phyloP scores from a whole-genome alignment of 1,140 invertebrate species.

The honey bee (Apis mellifera) region Amel_HAv3.1 CM009943.2:3822001-3822500 shows the following conservation, averaged over 20 bases:
- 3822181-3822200: background rate
- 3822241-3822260: slow-evolving; percentile 50
- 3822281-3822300: slow-evolving; percentile 51
- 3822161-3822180: background rate
- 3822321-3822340: slow-evolving; percentile 44
- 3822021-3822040: too few species aligned
- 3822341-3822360: slow-evolving; percentile 41
- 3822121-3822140: background rate
- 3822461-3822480: too few species aligned
- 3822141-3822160: background rate
- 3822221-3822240: slow-evolving; percentile 45
- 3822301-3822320: slow-evolving; percentile 49
- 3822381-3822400: background rate
- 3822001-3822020: too few species aligned
- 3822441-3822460: too few species aligned
- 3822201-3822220: slow-evolving; percentile 30
- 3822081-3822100: too few species aligned
- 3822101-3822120: background rate
- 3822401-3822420: slow-evolving; percentile 21
- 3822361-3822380: background rate
- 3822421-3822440: background rate
- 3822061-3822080: too few species aligned
- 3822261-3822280: slow-evolving; percentile 54
- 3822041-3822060: too few species aligned
- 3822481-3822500: too few species aligned